Conservation (phyloP, 92 coral and sea anemone species). For the Montipora capitata region DNA sequence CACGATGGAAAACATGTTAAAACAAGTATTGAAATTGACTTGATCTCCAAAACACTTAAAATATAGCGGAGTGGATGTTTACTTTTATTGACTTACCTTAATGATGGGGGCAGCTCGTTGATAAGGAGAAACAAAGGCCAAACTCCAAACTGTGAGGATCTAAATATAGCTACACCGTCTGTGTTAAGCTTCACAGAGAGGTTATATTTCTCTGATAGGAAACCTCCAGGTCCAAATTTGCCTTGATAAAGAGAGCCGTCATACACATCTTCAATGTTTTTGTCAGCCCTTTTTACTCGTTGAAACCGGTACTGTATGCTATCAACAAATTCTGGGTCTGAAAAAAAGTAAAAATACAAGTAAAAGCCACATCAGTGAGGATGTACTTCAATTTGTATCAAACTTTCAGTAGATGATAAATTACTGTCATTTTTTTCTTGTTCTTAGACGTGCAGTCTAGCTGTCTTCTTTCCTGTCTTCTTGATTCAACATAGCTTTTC, state of each 20-base stretch:
- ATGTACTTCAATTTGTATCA: too few species aligned
- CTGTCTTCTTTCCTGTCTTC: too few species aligned
- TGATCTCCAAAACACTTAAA: too few species aligned
- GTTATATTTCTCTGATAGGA: slow-evolving; percentile 53
- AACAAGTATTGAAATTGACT: too few species aligned
- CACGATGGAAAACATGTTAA: too few species aligned
- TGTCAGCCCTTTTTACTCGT: slow-evolving; percentile 38
- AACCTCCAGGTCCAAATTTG: slow-evolving; percentile 54
- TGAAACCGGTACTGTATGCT: slow-evolving; percentile 50
- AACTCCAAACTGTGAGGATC: slow-evolving; percentile 72
- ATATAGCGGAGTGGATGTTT: neutral
- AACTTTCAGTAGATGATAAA: too few species aligned
- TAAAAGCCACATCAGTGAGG: too few species aligned
- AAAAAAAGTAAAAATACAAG: neutral
- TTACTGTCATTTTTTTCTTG: too few species aligned
- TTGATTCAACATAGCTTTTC: too few species aligned
- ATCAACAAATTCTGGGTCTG: slow-evolving; percentile 59
- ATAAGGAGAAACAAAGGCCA: slow-evolving; percentile 74
- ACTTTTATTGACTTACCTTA: slow-evolving; percentile 39
- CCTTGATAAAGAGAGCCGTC: slow-evolving; percentile 68
- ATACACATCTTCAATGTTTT: slow-evolving; percentile 68
- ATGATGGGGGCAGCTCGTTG: slow-evolving; percentile 68
- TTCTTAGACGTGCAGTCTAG: too few species aligned
- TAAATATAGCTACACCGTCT: slow-evolving; percentile 70
- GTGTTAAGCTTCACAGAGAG: slow-evolving; percentile 76